Base-by-base conservation (phyloP, 2,888 invertebrate genomes). In the Agrochola macilenta region DNA sequence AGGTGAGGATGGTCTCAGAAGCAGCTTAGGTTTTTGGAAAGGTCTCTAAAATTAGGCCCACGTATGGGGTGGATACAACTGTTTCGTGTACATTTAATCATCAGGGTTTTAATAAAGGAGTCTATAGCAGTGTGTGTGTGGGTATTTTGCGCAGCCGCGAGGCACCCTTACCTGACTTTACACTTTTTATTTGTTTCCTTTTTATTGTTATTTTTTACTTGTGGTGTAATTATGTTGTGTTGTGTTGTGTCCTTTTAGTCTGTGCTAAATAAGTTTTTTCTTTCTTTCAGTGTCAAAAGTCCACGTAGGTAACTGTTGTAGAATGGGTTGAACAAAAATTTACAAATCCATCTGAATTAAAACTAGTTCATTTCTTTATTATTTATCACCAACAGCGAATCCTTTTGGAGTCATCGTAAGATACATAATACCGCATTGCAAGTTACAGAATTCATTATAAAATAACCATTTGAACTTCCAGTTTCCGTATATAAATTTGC, bases 401-500 rank as follows among this genome's bases (percentile, higher is more conserved):
- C 2, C 12, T 61, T 60, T 83, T 52, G 87, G 86, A n/a, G 58
- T 66, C 35, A 88, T 23, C 2, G 64, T 11, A 12, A 88, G 5
- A 5, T 66, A 17, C 0, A 88, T 0, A 8, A 26, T 46, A 26
- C 12, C 74, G 23, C 89, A 87, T 0, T 79, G 61, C 12, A 87
- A n/a, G 65, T 88, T 89, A 70, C 89, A 89, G 4, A 69, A 61
- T 1, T 88, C 81, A 49, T 69, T 79, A 26, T 82, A 76, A 52
- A 83, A 84, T 9, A 49, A 20, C 49, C 81, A 70, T 65, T 79
- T 88, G 17, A 82, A 69, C 3, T 79, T 85, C 74, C 88, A 78
- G 65, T 87, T 85, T 3, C 89, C 89, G 49, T 80, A 87, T 7
- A 88, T 75, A 54, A 82, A 87, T 23, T 81, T 78, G 4, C 76